Evolutionary conservation across 2,113 vertebrate genomes (phyloP).

Genomic region (Hydrolagus affinis): DNA sequence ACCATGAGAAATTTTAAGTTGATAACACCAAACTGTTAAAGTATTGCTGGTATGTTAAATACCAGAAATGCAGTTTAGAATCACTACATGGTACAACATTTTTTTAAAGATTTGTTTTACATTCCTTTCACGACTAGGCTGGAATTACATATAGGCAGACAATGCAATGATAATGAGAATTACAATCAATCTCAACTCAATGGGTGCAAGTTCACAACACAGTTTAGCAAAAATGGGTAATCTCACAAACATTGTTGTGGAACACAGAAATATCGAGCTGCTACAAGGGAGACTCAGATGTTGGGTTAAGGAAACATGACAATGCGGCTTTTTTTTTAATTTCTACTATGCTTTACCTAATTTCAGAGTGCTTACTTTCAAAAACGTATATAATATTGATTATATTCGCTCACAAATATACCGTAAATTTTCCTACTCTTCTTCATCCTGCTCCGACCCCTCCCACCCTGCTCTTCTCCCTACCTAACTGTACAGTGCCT

Average conservation of each 20-base stretch:
- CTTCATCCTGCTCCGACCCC: no score
- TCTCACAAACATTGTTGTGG: background rate
- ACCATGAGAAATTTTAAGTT: no score
- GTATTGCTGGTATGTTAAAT: background rate
- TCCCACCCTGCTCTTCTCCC: no score
- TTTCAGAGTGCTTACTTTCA: background rate
- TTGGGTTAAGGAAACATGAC: background rate
- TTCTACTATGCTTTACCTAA: background rate
- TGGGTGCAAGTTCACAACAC: background rate
- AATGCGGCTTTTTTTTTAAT: background rate
- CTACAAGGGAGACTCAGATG: background rate
- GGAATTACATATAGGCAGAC: background rate
- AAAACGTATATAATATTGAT: background rate
- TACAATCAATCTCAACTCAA: background rate
- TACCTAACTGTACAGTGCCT: no score
- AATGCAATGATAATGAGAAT: background rate
- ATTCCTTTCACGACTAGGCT: background rate
- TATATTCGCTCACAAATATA: no score
- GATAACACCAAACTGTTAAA: background rate
- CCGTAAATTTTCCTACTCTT: no score
- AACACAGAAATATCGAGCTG: background rate
- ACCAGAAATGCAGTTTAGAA: background rate
- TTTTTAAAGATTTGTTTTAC: no score
- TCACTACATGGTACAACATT: background rate
- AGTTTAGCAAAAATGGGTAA: background rate